Evolutionary conservation across 2,797 vertebrate genomes (phyloP), one percentile per base, ranked within the genome.

Genomic region (Lateolabrax maculatus): DNA sequence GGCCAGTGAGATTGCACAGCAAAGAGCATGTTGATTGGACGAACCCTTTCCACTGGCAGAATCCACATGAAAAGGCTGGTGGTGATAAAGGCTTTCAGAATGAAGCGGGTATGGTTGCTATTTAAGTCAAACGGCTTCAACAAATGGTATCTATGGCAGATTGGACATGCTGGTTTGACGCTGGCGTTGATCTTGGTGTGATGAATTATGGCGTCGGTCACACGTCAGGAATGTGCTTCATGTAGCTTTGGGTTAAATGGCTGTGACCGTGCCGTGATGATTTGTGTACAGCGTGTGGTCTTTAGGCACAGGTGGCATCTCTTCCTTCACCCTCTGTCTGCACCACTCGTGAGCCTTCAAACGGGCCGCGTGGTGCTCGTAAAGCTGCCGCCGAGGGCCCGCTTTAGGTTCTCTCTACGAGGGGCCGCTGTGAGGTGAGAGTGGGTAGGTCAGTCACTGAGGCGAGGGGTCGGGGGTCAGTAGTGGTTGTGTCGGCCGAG

Each of bases 281-380:
- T 9, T 4, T 29, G 72, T 75, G 77, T 82, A 90, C 92, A 93
- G 92, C 89, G 80, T 81, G 86, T 83, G 90, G 92, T 93, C 89
- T 86, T 84, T 86, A 96, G 94, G 94, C 94, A 95, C 93, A 90
- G 79, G 79, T 48, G 94, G 93, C 75, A 84, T 84, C 56, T 84
- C 80, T 83, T 80, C 71, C 56, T 81, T 84, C 61, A 69, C 61
- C 76, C 76, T 80, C 80, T 34, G 63, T 61, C 56, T 69, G 48
- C 37, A 66, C 66, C 5, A 41, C 10, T 10, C 36, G 52, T 25
- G 37, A 63, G 56, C 52, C 75, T 77, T 71, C 57, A 43, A 67
- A 61, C 43, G 29, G n/a, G 57, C 71, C 21, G 41, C 18, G 39
- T 21, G 51, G 57, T 41, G 34, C 77, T 58, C 58, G 6, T 13